phyloP scores from a whole-genome alignment of 2,888 invertebrate species.

The Axea sp. region DNA sequence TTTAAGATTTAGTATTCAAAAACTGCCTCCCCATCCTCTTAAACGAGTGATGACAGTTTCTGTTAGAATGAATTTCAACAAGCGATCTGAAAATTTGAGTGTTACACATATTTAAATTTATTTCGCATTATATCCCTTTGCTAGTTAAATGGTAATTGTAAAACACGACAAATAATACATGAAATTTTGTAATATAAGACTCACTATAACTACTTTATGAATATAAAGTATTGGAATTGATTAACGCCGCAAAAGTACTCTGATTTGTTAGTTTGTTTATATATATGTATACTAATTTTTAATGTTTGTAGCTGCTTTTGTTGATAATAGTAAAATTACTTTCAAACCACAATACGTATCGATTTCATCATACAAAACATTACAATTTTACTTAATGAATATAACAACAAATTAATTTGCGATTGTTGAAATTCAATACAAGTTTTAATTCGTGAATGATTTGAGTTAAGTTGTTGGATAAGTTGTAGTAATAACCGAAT shows the following conservation, averaged over 20 bases:
- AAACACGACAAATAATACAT: constrained; percentile 6
- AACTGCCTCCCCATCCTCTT: constrained; percentile 11
- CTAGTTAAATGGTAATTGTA: too few species aligned
- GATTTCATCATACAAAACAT: too few species aligned
- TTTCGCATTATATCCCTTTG: too few species aligned
- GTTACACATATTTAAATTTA: too few species aligned
- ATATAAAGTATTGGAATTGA: constrained; percentile 11
- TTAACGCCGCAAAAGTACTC: constrained; percentile 9
- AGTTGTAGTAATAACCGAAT: constrained; percentile 44
- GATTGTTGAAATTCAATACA: constrained; percentile 11
- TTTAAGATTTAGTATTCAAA: neutral
- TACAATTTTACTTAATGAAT: too few species aligned
- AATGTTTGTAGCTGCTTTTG: constrained; percentile 17
- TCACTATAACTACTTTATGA: constrained; percentile 32
- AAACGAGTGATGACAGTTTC: constrained; percentile 1
- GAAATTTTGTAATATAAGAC: too few species aligned
- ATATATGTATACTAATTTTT: constrained; percentile 6
- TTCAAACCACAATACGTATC: neutral
- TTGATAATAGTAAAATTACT: constrained; percentile 33
- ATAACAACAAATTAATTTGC: too few species aligned
- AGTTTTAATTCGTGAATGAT: constrained; percentile 8
- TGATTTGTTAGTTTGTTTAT: constrained; percentile 30
- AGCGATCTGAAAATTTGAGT: neutral
- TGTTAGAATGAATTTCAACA: constrained; percentile 3
- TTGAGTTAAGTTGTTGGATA: constrained; percentile 41